phyloP scores from a whole-genome alignment of 2,888 invertebrate species.

The Dermolepida albohirtum region DNA sequence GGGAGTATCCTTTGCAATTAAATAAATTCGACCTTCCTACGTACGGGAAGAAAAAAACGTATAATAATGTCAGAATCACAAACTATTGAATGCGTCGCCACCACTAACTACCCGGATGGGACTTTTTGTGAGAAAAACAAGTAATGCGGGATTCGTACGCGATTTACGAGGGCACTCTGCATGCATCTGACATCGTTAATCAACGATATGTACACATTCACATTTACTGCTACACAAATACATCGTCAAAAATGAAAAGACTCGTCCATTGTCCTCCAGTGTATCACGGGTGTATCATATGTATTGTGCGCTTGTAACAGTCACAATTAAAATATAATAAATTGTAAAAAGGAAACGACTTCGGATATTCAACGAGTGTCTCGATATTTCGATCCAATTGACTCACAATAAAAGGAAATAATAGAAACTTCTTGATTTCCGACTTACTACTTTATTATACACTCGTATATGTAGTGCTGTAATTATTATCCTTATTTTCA shows the following conservation, averaged over 20 bases:
- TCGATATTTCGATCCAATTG: conserved; percentile 48
- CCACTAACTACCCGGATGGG: conserved; percentile 49
- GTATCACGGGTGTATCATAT: conserved; percentile 41
- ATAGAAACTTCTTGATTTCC: conserved; percentile 30
- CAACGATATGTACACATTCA: conserved; percentile 49
- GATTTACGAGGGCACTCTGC: conserved; percentile 58
- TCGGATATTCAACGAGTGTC: conserved; percentile 41
- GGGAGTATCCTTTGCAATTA: neutral
- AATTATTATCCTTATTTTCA: too few relatives aligned
- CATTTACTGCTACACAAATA: conserved; percentile 32
- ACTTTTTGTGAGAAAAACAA: conserved; percentile 57
- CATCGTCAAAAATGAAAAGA: conserved; percentile 48
- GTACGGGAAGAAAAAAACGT: conserved; percentile 43
- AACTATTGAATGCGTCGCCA: conserved; percentile 50
- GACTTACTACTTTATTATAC: neutral
- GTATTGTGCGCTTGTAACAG: conserved; percentile 48
- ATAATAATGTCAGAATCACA: conserved; percentile 51
- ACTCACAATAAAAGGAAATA: conserved; percentile 29
- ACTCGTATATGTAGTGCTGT: neutral
- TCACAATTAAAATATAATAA: conserved; percentile 56
- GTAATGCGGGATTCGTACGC: conserved; percentile 54
- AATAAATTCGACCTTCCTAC: conserved; percentile 12
- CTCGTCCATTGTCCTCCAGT: conserved; percentile 47
- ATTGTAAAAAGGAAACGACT: conserved; percentile 54
- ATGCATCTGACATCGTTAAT: conserved; percentile 54